Evolutionary conservation across 2,888 invertebrate genomes (phyloP), one percentile per base, ranked within the genome.

Genomic region (Acleris sparsana): DNA sequence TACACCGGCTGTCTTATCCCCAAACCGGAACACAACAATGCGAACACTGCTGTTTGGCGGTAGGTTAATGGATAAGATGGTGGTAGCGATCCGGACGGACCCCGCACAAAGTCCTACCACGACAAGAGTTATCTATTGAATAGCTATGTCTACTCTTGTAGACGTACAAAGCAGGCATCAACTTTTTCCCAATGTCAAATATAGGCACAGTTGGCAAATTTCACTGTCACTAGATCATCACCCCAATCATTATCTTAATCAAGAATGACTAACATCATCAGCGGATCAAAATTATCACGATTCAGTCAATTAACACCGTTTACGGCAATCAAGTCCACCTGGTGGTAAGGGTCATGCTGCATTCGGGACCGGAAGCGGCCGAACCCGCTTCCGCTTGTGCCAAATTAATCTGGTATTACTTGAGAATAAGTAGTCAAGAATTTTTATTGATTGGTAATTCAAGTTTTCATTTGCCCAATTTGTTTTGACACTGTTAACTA

Each of bases 251-350:
- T 51, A 17, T 5, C 22, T 17, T 17, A 16, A 11, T 5, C 29
- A 18, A 1, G 17, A 17, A 39, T 16, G 11, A 20, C 5, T 20
- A 43, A 13, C 43, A 55, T 55, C 43, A 55, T 55, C 20, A 55
- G 9, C 46, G 57, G 22, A 57, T 25, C 46, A 57, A 25, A 43
- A 46, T 58, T 39, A 58, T 29, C 22, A 18, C 29, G 46, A 67
- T 62, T 11, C n/a, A 55, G 33, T 22, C 55, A 51, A 63, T 67
- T 67, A 67, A 53, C 64, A 68, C 56, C 51, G 64, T 68, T 68
- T 63, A 63, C 49, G 49, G 43, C 29, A 46, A 49, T 55, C 25
- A 52, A 44, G 51, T 33, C 46, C 29, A 46, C 33, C 17, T 46
- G 46, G 53, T 5, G 33, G 33, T 64, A 53, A 49, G 48, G 64